phyloP scores from a whole-genome alignment of 2,113 vertebrate species.

The Otolemur garnettii region DNA sequence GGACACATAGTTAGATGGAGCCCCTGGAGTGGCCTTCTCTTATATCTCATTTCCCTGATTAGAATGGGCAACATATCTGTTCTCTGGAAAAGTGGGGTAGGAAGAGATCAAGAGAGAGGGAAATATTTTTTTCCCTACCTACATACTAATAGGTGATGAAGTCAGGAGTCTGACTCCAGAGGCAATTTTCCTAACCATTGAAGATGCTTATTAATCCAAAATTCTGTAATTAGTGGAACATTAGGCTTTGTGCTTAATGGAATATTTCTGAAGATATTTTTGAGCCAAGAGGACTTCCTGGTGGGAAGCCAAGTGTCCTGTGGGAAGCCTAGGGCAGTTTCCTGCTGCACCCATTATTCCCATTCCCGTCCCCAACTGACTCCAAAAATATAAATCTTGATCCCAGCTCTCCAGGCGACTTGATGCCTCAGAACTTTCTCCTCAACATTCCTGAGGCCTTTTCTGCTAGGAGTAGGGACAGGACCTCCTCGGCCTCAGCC shows the following conservation, averaged over 20 bases:
- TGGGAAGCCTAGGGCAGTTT: background rate
- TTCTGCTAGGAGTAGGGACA: background rate
- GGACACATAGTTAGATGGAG: background rate
- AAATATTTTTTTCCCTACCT: background rate
- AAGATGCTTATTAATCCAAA: constrained; percentile 9
- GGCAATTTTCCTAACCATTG: constrained; percentile 8
- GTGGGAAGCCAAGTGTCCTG: constrained; percentile 25
- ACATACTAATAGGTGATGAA: background rate
- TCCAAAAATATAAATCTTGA: constrained; percentile 53
- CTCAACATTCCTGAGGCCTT: background rate
- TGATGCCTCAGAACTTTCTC: constrained; percentile 15
- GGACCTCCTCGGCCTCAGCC: background rate
- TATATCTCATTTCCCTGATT: background rate
- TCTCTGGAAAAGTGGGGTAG: background rate
- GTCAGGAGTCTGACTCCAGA: background rate
- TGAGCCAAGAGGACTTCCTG: constrained; percentile 38
- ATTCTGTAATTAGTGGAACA: constrained; percentile 13
- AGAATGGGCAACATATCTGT: background rate
- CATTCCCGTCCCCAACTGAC: background rate
- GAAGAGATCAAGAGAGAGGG: background rate
- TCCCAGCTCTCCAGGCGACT: constrained; percentile 4
- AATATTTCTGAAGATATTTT: constrained; percentile 65
- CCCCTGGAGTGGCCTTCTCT: background rate
- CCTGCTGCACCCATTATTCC: background rate
- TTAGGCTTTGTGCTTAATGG: constrained; percentile 40